Conservation (phyloP, 2,797 vertebrate species). For the Myotis vivesi region DNA sequence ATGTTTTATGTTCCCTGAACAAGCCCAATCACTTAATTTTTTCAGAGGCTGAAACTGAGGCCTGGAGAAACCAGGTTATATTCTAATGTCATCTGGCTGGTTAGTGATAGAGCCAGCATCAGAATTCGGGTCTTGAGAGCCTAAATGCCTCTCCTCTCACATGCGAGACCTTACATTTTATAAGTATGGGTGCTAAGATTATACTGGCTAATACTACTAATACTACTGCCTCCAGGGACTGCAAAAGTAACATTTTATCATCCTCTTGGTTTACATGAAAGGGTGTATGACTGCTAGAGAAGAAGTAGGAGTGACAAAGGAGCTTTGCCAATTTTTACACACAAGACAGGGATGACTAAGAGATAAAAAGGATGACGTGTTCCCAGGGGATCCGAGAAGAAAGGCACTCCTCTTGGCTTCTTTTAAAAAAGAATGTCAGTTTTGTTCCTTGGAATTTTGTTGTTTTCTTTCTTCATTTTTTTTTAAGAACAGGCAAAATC, state of each 20-base stretch:
- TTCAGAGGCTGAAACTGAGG: background rate
- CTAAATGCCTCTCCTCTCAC: background rate
- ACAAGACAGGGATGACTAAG: constrained; percentile 49
- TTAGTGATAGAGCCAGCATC: background rate
- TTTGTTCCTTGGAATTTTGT: constrained; percentile 31
- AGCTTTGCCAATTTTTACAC: constrained; percentile 16
- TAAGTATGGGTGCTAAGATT: background rate
- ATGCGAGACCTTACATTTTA: background rate
- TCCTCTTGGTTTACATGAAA: constrained; percentile 45
- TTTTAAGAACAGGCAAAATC: constrained; percentile 34
- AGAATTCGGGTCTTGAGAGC: background rate
- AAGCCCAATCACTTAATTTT: constrained; percentile 17
- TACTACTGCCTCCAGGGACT: background rate
- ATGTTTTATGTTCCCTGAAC: background rate
- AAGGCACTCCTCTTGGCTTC: background rate
- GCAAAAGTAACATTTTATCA: background rate
- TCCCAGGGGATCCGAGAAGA: constrained; percentile 30
- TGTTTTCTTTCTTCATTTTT: background rate
- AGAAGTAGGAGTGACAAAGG: constrained; percentile 43
- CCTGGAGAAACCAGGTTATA: background rate
- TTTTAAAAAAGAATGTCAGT: constrained; percentile 1
- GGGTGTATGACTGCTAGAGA: background rate
- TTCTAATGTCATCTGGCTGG: background rate
- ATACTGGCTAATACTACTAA: background rate
- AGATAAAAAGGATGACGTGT: background rate